Evolutionary conservation across 1,140 invertebrate genomes (phyloP), one percentile per base, ranked within the genome.

Genomic region (Atta cephalotes): DNA sequence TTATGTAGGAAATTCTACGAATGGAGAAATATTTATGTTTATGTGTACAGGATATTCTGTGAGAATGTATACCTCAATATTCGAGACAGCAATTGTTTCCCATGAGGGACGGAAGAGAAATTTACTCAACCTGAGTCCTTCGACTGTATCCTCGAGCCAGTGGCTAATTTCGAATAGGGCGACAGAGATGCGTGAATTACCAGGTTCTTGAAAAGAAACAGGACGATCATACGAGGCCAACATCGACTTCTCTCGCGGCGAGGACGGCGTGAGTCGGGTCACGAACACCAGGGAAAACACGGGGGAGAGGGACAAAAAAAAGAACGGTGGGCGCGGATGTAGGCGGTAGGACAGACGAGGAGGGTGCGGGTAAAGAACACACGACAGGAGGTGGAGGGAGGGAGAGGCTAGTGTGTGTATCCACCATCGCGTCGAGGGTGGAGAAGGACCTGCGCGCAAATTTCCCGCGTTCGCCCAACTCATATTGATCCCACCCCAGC

Each of bases 401-500:
- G 31, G 4, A 5, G 53, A 71, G 68, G 49, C 31, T 62, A 56
- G 81, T 82, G 85, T 86, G 66, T 89, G 68, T 85, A 74, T 65
- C 65, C 62, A 88, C 65, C 62, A 88, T 16, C 76, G 82, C 89
- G 88, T 85, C 82, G 87, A 88, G 89, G 81, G 89, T 71, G 85
- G 87, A 93, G 92, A 92, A 94, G 93, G 94, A 95, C 94, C 94
- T 95, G 95, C 95, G 95, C 95, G 94, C 94, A 92, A 95, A 94
- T 95, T 95, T 95, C 94, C 94, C 95, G 94, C 94, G 94, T 95
- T 95, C 93, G 93, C 89, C 93, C 94, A 95, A 95, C 94, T 95
- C 94, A 95, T 95, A 95, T 95, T 95, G 95, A 95, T 95, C 95
- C 93, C 94, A 95, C 93, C 94, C 94, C 93, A 92, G 92, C 81